Evolutionary conservation across 35 echinoderm and acorn worm species (phyloP).

Genomic region (Heliocidaris tuberculata): DNA sequence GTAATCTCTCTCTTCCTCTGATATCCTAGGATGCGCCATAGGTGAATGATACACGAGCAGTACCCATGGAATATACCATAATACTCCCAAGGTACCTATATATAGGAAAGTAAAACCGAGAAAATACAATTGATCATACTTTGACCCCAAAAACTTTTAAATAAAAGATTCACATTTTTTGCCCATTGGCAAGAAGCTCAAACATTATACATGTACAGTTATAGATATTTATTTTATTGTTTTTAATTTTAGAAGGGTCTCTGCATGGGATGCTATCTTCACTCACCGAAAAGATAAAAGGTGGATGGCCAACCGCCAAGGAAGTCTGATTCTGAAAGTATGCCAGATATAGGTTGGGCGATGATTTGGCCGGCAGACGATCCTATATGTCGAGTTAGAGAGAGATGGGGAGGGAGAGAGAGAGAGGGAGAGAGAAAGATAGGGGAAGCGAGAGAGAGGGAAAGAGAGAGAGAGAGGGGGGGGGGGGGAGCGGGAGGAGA

Average conservation of each 20-base stretch:
- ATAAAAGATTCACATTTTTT: too few relatives aligned
- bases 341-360: background rate
- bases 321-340: background rate
- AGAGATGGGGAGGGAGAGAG: background rate
- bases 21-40: constrained; percentile 1
- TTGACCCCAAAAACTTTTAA: too few relatives aligned
- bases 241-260: too few relatives aligned
- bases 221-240: too few relatives aligned
- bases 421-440: background rate
- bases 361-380: background rate
- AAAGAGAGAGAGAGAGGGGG: background rate
- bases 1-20: constrained; percentile 29
- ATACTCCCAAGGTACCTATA: background rate
- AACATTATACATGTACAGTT: too few relatives aligned
- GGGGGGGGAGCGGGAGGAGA: too few relatives aligned
- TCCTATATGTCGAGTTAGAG: background rate
- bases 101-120: background rate
- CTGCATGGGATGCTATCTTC: background rate
- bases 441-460: background rate
- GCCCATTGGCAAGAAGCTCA: too few relatives aligned
- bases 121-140: too few relatives aligned
- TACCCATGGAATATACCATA: constrained; percentile 25
- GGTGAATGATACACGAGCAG: constrained; percentile 23
- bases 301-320: constrained; percentile 28
- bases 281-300: constrained; percentile 30